Conservation (phyloP, 1,140 invertebrate genomes). For the Scaptodrosophila lebanonensis region DNA sequence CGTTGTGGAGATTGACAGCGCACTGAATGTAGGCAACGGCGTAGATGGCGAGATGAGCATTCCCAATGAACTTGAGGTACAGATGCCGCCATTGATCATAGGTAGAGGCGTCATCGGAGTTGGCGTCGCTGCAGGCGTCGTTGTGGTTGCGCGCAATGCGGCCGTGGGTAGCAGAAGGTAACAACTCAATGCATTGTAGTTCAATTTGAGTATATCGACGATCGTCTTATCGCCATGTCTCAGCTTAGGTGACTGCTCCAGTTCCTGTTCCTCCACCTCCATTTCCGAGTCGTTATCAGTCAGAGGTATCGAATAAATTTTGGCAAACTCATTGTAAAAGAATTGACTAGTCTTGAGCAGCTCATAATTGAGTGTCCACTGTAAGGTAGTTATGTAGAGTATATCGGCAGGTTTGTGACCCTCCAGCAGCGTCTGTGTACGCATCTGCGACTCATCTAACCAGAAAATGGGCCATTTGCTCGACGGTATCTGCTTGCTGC, state of each 20-base stretch:
- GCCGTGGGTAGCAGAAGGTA: slow-evolving; percentile 67
- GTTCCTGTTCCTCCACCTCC: slow-evolving; percentile 1
- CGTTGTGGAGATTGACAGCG: slow-evolving; percentile 45
- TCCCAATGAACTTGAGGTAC: slow-evolving; percentile 67
- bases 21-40: slow-evolving; percentile 27
- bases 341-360: slow-evolving; percentile 65
- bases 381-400: slow-evolving; percentile 60
- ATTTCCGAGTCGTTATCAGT: slow-evolving; percentile 38
- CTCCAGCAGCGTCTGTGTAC: slow-evolving; percentile 6
- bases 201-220: slow-evolving; percentile 64
- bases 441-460: slow-evolving; percentile 37
- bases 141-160: slow-evolving; percentile 25
- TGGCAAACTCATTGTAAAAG: slow-evolving; percentile 71
- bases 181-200: slow-evolving; percentile 67
- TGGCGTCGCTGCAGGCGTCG: slow-evolving; percentile 11
- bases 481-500: slow-evolving; percentile 18
- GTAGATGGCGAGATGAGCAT: slow-evolving; percentile 38
- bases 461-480: slow-evolving; percentile 36
- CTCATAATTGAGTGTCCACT: slow-evolving; percentile 72
- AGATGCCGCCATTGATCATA: slow-evolving; percentile 21
- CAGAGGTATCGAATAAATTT: slow-evolving; percentile 69
- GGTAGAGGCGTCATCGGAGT: not conserved
- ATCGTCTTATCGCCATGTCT: slow-evolving; percentile 67
- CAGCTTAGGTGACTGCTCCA: slow-evolving; percentile 30
- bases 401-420: slow-evolving; percentile 61